phyloP scores from a whole-genome alignment of 2,888 invertebrate species.

The Polymixis lichenea region DNA sequence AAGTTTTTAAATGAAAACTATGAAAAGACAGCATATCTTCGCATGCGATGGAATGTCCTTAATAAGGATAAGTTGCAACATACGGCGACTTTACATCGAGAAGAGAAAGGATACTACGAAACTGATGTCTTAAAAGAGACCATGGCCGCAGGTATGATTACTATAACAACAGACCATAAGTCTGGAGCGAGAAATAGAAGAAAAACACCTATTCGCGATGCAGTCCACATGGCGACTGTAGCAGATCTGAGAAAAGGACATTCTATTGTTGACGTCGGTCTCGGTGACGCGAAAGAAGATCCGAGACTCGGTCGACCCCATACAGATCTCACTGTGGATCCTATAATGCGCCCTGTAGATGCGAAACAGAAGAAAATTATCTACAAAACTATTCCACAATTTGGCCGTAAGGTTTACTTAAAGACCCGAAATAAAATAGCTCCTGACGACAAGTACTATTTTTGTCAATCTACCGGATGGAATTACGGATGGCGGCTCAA shows the following conservation, averaged over 20 bases:
- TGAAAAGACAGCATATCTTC: constrained; percentile 74
- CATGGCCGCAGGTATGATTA: constrained; percentile 70
- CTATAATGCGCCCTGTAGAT: constrained; percentile 58
- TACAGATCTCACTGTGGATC: constrained; percentile 40
- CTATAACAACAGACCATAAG: constrained; percentile 69
- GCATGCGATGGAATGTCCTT: constrained; percentile 75
- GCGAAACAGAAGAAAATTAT: constrained; percentile 69
- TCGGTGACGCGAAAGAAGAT: constrained; percentile 74
- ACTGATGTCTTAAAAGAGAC: constrained; percentile 67
- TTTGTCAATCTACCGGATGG: constrained; percentile 69
- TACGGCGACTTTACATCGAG: constrained; percentile 70
- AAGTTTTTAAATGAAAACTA: constrained; percentile 76
- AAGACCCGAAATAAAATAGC: constrained; percentile 67
- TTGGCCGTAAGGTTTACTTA: constrained; percentile 74
- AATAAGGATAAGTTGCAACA: constrained; percentile 67
- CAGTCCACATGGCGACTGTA: constrained; percentile 62
- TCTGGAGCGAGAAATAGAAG: constrained; percentile 67
- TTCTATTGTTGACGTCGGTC: constrained; percentile 73
- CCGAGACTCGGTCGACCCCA: constrained; percentile 69
- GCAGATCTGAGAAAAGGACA: constrained; percentile 70
- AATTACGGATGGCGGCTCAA: constrained; percentile 75
- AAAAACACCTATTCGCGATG: constrained; percentile 68
- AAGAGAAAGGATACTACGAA: constrained; percentile 71
- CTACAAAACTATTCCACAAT: constrained; percentile 73
- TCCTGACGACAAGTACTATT: constrained; percentile 77